Evolutionary conservation across 2,797 vertebrate species (phyloP).

Genomic region (Muscicapa striata): DNA sequence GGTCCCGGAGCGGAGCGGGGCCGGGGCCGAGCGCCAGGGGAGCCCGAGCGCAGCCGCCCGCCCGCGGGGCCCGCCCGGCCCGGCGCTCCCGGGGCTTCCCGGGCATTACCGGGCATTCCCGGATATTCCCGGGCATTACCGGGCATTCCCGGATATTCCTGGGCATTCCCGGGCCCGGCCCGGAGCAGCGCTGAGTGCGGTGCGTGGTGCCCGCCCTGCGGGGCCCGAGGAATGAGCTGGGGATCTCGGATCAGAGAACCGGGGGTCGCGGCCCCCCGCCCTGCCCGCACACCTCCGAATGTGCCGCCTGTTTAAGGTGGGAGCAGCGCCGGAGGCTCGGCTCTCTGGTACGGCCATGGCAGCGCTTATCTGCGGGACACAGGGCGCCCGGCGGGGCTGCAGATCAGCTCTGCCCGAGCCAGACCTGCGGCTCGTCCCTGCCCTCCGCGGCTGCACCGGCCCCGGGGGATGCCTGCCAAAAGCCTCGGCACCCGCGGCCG

Average conservation of each 20-base stretch:
- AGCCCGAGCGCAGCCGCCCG: not conserved
- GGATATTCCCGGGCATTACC: not conserved
- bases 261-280: not conserved
- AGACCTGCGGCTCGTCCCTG: not conserved
- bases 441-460: not conserved
- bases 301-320: not conserved
- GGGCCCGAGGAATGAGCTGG: not conserved
- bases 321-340: not conserved
- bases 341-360: not conserved
- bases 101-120: not conserved
- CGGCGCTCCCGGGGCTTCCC: not conserved
- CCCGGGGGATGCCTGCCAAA: not conserved
- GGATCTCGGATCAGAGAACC: too few species aligned
- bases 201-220: not conserved
- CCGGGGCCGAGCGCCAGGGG: not conserved
- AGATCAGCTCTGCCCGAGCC: not conserved
- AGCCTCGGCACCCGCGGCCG: not conserved
- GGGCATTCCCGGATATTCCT: not conserved
- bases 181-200: not conserved
- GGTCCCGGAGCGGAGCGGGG: too few species aligned
- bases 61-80: not conserved
- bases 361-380: slow-evolving; percentile 29
- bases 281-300: not conserved
- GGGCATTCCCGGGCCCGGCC: not conserved
- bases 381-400: not conserved